Evolutionary conservation across 2,888 invertebrate genomes (phyloP).

Genomic region (Lamproptera curius): DNA sequence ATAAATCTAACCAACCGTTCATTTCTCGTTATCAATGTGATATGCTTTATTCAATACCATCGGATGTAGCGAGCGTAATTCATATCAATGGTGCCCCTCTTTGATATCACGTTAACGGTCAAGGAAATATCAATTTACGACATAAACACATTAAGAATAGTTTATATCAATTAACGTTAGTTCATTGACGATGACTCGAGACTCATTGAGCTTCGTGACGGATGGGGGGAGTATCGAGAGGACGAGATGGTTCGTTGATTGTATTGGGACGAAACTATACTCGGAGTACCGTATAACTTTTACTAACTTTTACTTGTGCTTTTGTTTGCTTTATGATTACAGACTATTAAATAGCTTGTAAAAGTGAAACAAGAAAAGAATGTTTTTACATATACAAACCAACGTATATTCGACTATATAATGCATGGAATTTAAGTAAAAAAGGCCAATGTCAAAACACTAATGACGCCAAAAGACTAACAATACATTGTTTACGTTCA

Average conservation of each 20-base stretch:
- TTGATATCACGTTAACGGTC: constrained; percentile 6
- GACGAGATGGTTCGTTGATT: constrained; percentile 32
- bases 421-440: too few species aligned
- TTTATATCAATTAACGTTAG: constrained; percentile 64
- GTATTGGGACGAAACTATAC: constrained; percentile 40
- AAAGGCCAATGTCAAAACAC: too few species aligned
- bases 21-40: too few species aligned
- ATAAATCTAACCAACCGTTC: too few species aligned
- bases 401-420: too few species aligned
- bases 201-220: constrained; percentile 54
- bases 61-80: neutral
- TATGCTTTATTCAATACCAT: neutral
- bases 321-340: too few species aligned
- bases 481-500: too few species aligned
- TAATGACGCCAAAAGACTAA: too few species aligned
- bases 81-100: neutral
- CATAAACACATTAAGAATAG: constrained; percentile 44
- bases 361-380: too few species aligned
- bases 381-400: too few species aligned
- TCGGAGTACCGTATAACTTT: neutral
- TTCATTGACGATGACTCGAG: constrained; percentile 69
- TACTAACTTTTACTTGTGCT: too few species aligned
- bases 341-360: too few species aligned
- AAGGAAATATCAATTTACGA: constrained; percentile 33
- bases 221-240: constrained; percentile 27